Evolutionary conservation across 2,797 vertebrate species (phyloP), one percentile per base, ranked within the genome.

Genomic region (Fratercula arctica): DNA sequence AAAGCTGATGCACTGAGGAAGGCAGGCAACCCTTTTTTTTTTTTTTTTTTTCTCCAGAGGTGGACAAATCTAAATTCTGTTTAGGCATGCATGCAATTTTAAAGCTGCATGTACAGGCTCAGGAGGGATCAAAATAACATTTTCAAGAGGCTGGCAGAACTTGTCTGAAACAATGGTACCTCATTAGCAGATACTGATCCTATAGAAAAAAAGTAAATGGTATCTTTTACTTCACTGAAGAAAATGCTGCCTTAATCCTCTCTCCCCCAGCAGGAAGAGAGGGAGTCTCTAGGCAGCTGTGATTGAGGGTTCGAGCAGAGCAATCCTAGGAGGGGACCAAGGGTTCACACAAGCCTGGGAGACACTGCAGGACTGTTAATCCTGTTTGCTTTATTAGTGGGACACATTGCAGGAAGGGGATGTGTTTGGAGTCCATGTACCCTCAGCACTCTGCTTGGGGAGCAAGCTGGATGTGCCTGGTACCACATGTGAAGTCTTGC

Each of bases 41-140:
- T 41, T 83, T 25, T 20, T 73, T 70, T 68, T 51, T 79, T 25
- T 21, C 41, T 59, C 37, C 16, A 0, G 0, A 26, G 21, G 20
- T 89, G 84, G 84, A 61, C 6, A 2, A 60, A 76, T 77, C n/a
- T 17, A 37, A 82, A 23, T 68, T 84, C 35, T 93, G 45, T 68
- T 90, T 66, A 87, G 53, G 68, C 56, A 39, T 11, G 59, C n/a
- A 9, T 68, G 45, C 48, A 50, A 13, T 79, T 91, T 89, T 57
- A 72, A 45, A 80, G n/a, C 67, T 89, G 31, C 29, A 15, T 26
- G 31, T 87, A 70, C 5, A 3, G 51, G 67, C 74, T 85, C 45
- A 57, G 59, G 57, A 69, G 61, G 64, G 75, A 94, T 93, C 85
- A 93, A 85, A 96, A 90, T 60, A 81, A 74, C n/a, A 26, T 77